Conservation (phyloP, 2,113 vertebrate genomes). For the Numida meleagris region DNA sequence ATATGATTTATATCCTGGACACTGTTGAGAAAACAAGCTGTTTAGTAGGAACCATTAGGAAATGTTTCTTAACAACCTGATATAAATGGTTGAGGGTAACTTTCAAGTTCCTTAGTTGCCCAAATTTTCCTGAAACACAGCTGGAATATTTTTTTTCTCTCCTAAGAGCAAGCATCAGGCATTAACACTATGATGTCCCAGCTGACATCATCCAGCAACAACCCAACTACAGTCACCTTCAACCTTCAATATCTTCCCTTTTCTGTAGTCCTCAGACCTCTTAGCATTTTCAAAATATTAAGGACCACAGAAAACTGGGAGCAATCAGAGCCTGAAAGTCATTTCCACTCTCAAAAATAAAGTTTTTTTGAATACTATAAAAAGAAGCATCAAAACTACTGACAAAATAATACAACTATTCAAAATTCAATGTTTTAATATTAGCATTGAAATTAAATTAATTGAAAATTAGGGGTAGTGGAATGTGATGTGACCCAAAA, state of each 20-base stretch:
- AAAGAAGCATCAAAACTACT: neutral
- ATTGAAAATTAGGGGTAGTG: neutral
- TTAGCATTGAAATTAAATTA: neutral
- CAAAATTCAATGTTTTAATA: neutral
- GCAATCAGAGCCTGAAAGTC: neutral
- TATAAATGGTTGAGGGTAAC: neutral
- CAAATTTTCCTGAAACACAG: neutral
- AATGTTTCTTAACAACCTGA: neutral
- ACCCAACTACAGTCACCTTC: neutral
- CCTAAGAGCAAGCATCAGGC: neutral
- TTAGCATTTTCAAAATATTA: neutral
- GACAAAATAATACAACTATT: neutral
- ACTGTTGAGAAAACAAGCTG: neutral
- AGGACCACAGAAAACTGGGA: neutral
- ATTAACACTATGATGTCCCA: rapidly evolving
- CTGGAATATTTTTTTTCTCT: neutral
- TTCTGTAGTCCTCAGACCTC: neutral
- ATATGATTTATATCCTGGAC: neutral
- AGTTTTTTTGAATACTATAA: neutral
- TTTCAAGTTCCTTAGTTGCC: neutral
- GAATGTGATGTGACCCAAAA: neutral
- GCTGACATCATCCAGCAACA: neutral
- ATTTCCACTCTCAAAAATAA: neutral
- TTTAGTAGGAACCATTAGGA: neutral
- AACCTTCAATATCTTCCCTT: neutral